These are phyloP conservation scores for Sylvicola cinctus DNA, from an alignment of 2,888 invertebrate species.

Conservation along the genomic window DNA sequence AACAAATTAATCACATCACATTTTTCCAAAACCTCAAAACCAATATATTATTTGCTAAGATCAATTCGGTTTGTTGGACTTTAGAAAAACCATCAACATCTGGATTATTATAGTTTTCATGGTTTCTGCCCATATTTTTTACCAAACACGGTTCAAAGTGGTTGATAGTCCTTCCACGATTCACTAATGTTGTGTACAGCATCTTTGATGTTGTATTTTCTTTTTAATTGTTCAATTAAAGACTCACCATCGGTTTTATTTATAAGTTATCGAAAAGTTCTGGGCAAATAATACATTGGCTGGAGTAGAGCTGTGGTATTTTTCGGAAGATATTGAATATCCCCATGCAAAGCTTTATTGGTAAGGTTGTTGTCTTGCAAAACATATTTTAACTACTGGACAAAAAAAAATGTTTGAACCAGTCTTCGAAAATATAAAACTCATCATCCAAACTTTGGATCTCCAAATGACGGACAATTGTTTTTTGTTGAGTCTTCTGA, in stretches of 20 bases:
- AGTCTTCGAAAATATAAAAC: constrained; percentile 4
- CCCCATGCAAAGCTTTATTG: constrained; percentile 6
- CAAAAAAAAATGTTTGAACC: constrained; percentile 8
- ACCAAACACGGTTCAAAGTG: constrained; percentile 10
- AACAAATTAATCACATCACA: constrained; percentile 11
- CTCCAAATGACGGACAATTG: constrained; percentile 3
- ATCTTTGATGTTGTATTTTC: constrained; percentile 10
- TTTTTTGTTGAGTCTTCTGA: constrained; percentile 2
- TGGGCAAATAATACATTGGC: constrained; percentile 5
- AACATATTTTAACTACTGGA: constrained; percentile 6
- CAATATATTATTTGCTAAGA: constrained; percentile 10
- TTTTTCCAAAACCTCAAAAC: constrained; percentile 10
- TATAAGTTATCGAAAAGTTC: constrained; percentile 6
- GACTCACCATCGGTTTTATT: constrained; percentile 4
- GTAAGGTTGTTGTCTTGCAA: constrained; percentile 5
- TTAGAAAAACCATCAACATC: constrained; percentile 10
- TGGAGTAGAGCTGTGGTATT: constrained; percentile 10
- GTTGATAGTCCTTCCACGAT: constrained; percentile 12
- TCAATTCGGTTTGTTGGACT: constrained; percentile 7
- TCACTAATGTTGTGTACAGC: constrained; percentile 10
- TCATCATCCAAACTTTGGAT: constrained; percentile 7
- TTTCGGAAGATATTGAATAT: constrained; percentile 9
- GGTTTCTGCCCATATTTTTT: constrained; percentile 11
- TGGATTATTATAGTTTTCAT: constrained; percentile 9
- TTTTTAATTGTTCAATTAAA: constrained; percentile 10